phyloP scores from a whole-genome alignment of 2,888 invertebrate genomes.

The Ganaspis brasiliensis region DNA sequence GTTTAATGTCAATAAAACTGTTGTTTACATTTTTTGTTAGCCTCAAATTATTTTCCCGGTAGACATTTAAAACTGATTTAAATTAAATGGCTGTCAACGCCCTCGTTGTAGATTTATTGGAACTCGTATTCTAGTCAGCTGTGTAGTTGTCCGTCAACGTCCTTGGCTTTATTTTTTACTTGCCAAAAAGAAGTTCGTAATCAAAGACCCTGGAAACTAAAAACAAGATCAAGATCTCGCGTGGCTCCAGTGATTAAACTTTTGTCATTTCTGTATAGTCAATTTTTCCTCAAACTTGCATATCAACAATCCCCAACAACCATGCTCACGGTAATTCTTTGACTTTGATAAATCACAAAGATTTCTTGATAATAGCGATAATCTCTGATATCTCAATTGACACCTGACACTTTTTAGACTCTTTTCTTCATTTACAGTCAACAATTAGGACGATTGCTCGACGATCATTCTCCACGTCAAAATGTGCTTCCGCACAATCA shows the following conservation, averaged over 20 bases:
- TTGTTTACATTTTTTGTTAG: too few species aligned
- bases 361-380: background rate
- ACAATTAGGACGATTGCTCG: constrained; percentile 70
- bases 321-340: constrained; percentile 24
- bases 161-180: constrained; percentile 60
- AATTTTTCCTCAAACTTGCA: constrained; percentile 2
- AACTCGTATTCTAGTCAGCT: constrained; percentile 54
- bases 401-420: constrained; percentile 4
- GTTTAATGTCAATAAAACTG: too few species aligned
- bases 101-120: constrained; percentile 45
- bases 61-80: background rate
- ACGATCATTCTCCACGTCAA: constrained; percentile 78
- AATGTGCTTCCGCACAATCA: constrained; percentile 78
- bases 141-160: constrained; percentile 48
- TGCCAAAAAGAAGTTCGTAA: constrained; percentile 49
- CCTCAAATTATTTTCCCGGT: too few species aligned
- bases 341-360: background rate
- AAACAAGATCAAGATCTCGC: constrained; percentile 30
- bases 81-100: constrained; percentile 21
- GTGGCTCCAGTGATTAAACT: background rate
- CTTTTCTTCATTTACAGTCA: constrained; percentile 69
- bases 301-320: constrained; percentile 8
- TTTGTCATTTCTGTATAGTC: background rate
- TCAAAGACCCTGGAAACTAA: constrained; percentile 45
- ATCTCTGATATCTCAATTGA: background rate